These are phyloP conservation scores for Phymanthus crucifer DNA, from an alignment of 92 coral and sea anemone genomes.

Conservation along the genomic window DNA sequence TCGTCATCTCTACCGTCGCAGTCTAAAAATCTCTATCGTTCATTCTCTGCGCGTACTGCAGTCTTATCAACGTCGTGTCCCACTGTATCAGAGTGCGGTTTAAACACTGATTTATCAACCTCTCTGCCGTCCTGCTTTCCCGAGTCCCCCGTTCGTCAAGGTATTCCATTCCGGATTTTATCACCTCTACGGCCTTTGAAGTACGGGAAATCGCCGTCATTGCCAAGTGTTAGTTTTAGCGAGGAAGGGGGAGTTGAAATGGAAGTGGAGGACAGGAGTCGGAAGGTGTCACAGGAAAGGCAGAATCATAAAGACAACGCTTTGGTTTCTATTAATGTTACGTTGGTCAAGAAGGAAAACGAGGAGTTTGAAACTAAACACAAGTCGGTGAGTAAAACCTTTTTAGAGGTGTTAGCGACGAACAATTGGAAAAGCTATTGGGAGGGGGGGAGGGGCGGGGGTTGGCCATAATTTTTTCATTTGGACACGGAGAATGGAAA, in stretches of 20 bases:
- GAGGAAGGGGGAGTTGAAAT: constrained; percentile 35
- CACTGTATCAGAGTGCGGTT: constrained; percentile 80
- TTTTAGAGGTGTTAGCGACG: too few species aligned
- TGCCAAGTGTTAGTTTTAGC: constrained; percentile 45
- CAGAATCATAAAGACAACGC: constrained; percentile 54
- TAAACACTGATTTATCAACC: constrained; percentile 66
- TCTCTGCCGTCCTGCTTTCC: constrained; percentile 82
- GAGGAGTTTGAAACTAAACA: constrained; percentile 71
- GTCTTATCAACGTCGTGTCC: constrained; percentile 91
- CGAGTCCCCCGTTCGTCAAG: constrained; percentile 51
- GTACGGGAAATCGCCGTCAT: constrained; percentile 62
- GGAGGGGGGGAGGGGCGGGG: too few species aligned
- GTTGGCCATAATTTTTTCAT: too few species aligned
- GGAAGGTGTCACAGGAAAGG: constrained; percentile 24
- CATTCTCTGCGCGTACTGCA: constrained; percentile 59
- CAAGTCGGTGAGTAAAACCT: constrained; percentile 76
- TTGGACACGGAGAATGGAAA: too few species aligned
- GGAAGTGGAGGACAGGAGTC: constrained; percentile 16
- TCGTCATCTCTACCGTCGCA: constrained; percentile 75
- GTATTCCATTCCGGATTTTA: constrained; percentile 55
- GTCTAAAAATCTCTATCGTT: constrained; percentile 42
- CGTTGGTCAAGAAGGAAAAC: constrained; percentile 73
- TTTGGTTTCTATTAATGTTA: constrained; percentile 63
- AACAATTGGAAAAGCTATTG: too few species aligned
- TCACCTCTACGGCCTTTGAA: constrained; percentile 93